Evolutionary conservation across 2,888 invertebrate species (phyloP), one percentile per base, ranked within the genome.

Genomic region (Eupithecia inturbata): DNA sequence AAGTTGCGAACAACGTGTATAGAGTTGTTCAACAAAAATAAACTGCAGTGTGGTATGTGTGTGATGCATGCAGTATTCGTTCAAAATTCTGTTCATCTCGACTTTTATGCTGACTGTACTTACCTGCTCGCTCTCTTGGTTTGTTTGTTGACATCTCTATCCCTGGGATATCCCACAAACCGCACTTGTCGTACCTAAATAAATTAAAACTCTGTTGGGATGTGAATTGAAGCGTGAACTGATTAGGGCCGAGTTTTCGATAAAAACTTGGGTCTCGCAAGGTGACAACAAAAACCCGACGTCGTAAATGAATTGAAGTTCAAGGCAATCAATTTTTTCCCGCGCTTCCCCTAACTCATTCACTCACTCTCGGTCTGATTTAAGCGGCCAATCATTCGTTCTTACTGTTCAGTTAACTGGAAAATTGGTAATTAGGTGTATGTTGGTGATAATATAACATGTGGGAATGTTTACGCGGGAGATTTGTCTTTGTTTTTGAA

Each of bases 381-480:
- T 90, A 89, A 91, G 88, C 91, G 93, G 92, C 92, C 92, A 91
- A 92, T 93, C 92, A 92, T 90, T 91, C 87, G 87, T 89, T 89
- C 91, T 92, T 87, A 90, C 91, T 88, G 91, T 92, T 90, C 92
- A 91, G 85, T 91, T 90, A 91, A 88, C 92, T 91, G 93, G 92
- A 93, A 93, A 93, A 93, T 93, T 92, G 89, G 92, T 92, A 93
- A n/a, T 93, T 92, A 92, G 89, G 88, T 89, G 85, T 84, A 62
- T 84, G 84, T 86, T 89, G 89, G 91, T 91, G 53, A 22, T 22
- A 49, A 49, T 49, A n/a, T n/a, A 2, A n/a, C 9, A n/a, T n/a
- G 49, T 6, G n/a, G 9, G 49, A 2, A 45, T 19, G 16, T 19
- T 45, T 45, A 4, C 45, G n/a, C 9, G 53, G 53, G 3, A 53